A percentile compares a stretch with the other conserved stretches of the same genome.
phyloP scores from a whole-genome alignment of 2,888 invertebrate species.

The Trachelus tabidus region DNA sequence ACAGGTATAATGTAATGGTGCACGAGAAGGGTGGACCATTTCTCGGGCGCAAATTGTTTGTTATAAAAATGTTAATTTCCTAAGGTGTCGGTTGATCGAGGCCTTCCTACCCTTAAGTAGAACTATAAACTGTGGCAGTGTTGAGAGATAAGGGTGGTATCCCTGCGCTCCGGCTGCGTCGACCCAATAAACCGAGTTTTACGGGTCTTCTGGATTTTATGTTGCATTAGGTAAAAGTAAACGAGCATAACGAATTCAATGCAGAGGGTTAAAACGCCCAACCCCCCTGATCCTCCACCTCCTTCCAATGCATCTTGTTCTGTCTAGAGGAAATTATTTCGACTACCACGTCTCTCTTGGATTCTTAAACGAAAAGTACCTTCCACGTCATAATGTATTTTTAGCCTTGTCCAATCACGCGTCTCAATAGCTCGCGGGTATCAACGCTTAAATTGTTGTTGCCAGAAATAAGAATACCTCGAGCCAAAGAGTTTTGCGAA shows the following conservation, averaged over 20 bases:
- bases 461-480: no score
- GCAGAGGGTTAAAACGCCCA: neutral
- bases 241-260: slow-evolving; percentile 39
- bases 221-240: slow-evolving; percentile 33
- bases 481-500: no score
- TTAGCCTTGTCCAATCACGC: no score
- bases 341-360: no score
- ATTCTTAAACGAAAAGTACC: no score
- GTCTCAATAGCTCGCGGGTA: no score
- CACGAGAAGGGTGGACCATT: neutral
- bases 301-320: no score
- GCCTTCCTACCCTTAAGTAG: slow-evolving; percentile 16
- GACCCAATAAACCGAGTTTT: slow-evolving; percentile 35
- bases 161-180: slow-evolving; percentile 17
- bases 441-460: no score
- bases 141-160: slow-evolving; percentile 34
- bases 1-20: slow-evolving; percentile 14
- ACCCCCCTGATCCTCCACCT: neutral
- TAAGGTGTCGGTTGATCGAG: slow-evolving; percentile 25
- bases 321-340: no score
- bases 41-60: slow-evolving; percentile 41
- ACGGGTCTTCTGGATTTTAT: slow-evolving; percentile 34
- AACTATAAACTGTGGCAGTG: slow-evolving; percentile 33
- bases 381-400: no score
- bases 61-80: slow-evolving; percentile 56